A percentile compares a stretch with the other conserved stretches of the same genome.
Conservation (phyloP, 2,888 invertebrate genomes). For the Bhutanitis thaidina region DNA sequence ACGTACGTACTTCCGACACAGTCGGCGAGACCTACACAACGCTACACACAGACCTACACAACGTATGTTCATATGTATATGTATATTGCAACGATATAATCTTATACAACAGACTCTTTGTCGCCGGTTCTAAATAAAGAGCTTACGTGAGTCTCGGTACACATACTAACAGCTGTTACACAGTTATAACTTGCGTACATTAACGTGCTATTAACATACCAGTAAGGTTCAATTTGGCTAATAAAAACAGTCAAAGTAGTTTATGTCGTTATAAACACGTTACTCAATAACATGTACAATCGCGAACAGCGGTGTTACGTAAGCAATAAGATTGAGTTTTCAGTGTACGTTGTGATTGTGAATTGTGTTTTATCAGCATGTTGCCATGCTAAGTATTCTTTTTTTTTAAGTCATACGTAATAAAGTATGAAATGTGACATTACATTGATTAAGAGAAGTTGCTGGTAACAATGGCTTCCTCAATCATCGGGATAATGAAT, state of each 20-base stretch:
- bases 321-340: neutral
- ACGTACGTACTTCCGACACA: neutral
- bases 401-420: neutral
- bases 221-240: neutral
- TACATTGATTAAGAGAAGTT: neutral
- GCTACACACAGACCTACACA: neutral
- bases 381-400: slow-evolving; percentile 2
- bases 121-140: slow-evolving; percentile 37
- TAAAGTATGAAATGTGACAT: slow-evolving; percentile 2
- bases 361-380: neutral
- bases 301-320: neutral
- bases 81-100: too few species aligned
- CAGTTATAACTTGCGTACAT: neutral
- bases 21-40: neutral
- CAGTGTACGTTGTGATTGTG: neutral
- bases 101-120: slow-evolving; percentile 33
- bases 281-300: slow-evolving; percentile 1
- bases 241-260: neutral
- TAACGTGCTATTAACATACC: neutral
- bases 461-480: neutral
- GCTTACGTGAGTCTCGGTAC: slow-evolving; percentile 28
- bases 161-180: neutral
- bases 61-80: too few species aligned
- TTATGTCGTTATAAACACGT: neutral
- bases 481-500: neutral